Evolutionary conservation across 2,797 vertebrate genomes (phyloP).

Genomic region (Lepus townsendii): DNA sequence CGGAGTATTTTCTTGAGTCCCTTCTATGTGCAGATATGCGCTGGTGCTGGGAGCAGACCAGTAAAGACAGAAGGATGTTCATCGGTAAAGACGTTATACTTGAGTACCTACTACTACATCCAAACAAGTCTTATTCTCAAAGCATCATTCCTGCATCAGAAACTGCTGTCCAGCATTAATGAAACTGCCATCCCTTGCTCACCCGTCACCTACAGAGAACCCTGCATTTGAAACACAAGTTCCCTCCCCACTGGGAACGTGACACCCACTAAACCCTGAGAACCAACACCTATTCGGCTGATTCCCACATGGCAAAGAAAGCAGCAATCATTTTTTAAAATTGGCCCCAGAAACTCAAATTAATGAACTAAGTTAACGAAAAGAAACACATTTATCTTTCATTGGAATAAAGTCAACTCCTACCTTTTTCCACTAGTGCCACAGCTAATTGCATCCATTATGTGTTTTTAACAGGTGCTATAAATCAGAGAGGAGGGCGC

Average conservation of each 20-base stretch:
- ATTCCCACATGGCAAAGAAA: background rate
- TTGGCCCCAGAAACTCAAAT: background rate
- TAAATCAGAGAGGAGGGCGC: conserved; percentile 5
- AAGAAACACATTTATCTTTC: conserved; percentile 59
- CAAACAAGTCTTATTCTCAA: background rate
- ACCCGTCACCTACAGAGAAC: background rate
- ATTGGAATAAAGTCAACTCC: conserved; percentile 51
- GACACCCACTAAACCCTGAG: background rate
- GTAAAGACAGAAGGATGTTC: background rate
- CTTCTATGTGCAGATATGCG: background rate
- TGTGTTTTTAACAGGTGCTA: conserved; percentile 62
- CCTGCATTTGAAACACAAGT: background rate
- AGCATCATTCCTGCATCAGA: background rate
- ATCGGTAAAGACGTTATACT: background rate
- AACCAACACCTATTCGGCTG: background rate
- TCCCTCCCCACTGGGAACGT: background rate
- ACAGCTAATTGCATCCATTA: conserved; percentile 57
- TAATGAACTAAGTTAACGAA: conserved; percentile 15
- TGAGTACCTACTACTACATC: background rate
- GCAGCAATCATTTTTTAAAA: background rate
- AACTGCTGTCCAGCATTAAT: background rate
- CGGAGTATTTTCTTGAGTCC: background rate
- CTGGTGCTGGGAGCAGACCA: background rate
- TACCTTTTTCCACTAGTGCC: conserved; percentile 24
- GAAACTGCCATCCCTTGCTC: background rate